Evolutionary conservation across 2,113 vertebrate genomes (phyloP), one percentile per base, ranked within the genome.

Genomic region (Tyto alba): DNA sequence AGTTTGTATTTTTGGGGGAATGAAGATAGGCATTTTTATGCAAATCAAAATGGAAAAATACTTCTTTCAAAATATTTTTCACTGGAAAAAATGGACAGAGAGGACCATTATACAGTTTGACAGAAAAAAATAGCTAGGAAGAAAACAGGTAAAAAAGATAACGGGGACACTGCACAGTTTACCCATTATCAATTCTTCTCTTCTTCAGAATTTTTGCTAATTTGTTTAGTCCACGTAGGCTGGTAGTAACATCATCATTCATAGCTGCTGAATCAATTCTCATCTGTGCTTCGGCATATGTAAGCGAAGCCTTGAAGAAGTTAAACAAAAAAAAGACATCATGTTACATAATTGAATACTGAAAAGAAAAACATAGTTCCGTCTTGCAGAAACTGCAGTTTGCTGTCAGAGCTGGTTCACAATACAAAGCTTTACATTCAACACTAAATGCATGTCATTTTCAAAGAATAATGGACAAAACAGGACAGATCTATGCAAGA

Each of bases 281-380:
- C 99, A 99, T 99, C 96, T 99, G 99, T 92, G 99, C 99, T 98
- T 99, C 99, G 0, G 99, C 99, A 7, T 99, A 99, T 0, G 99
- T 99, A 88, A 99, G 98, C 66, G 99, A 99, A 63, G 99, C 99
- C 99, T 99, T 89, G 53, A 91, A 73, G 66, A 87, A 20, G 11
- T 60, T 18, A 36, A 85, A 43, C 29, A 16, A 30, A 52, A 86
- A 41, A 32, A 21, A 40, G 30, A 74, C 3, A 71, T 13, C 16
- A 12, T 11, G 8, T 81, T 20, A 67, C 5, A 8, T 12, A 71
- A 85, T 0, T 82, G 29, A 76, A 48, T 25, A 48, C 27, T 16
- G 26, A 48, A 71, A 75, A 56, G 23, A 34, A 40, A 50, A 56
- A 25, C 3, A 16, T 2, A 34, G 26, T 11, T 64, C 25, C 79